phyloP scores from a whole-genome alignment of 2,797 vertebrate genomes.

The Sardinella longiceps region DNA sequence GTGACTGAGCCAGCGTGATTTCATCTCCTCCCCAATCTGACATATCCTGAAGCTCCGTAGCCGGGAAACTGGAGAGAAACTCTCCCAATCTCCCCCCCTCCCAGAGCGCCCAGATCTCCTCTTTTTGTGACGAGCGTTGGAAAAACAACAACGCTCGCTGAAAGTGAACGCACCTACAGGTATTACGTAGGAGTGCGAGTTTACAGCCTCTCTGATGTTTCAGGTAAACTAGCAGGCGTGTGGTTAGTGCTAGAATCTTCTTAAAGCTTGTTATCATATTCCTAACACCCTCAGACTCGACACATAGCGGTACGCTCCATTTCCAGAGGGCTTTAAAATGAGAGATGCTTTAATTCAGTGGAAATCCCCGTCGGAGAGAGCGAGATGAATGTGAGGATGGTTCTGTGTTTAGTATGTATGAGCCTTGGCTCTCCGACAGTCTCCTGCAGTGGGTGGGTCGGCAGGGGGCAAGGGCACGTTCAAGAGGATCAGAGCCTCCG shows the following conservation, averaged over 20 bases:
- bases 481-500: conserved; percentile 1
- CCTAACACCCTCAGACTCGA: not conserved
- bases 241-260: not conserved
- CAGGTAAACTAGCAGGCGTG: not conserved
- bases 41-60: not conserved
- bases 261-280: not conserved
- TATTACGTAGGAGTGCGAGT: not conserved
- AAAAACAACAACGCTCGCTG: not conserved
- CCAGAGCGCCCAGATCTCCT: not conserved
- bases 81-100: not conserved
- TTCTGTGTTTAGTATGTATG: not conserved
- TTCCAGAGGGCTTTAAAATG: not conserved
- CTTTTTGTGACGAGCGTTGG: not conserved
- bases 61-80: not conserved
- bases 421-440: not conserved
- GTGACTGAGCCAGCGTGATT: not conserved
- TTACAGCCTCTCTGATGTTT: not conserved
- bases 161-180: not conserved
- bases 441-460: not conserved
- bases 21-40: not conserved
- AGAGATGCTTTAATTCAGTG: not conserved
- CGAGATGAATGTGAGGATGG: not conserved
- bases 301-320: not conserved
- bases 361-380: not conserved
- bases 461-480: not conserved